Evolutionary conservation across 2,888 invertebrate genomes (phyloP), one percentile per base, ranked within the genome.

Genomic region (Temnothorax unifasciatus): DNA sequence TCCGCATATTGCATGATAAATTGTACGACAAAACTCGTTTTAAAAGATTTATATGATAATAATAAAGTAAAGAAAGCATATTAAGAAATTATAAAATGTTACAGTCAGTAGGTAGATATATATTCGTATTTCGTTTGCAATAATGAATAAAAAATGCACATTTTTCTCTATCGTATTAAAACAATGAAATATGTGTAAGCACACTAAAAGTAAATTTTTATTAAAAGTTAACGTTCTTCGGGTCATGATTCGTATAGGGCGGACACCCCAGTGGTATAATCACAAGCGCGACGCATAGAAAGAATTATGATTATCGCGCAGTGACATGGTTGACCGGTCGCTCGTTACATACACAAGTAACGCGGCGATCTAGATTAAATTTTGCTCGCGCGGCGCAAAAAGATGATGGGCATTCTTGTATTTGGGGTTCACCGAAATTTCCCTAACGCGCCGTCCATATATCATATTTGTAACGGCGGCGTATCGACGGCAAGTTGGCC

Each of bases 401-500:
- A 81, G 71, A 18, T 59, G 79, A 81, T 38, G 79, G 44, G 44
- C 59, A 77, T 54, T 68, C 71, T 38, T 52, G 64, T 64, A 64
- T 76, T 50, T 38, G 38, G 15, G 6, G 1, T 47, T 66, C 29
- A 41, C 29, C 15, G 18, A 79, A 81, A 25, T 50, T 81, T 38
- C 79, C 47, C 34, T 47, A 38, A 71, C 15, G 15, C 59, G 38
- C 79, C 18, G 47, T 71, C 18, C 79, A 81, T 71, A 64, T 8
- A 71, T 71, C 79, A 79, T 71, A 81, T 71, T 57, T 47, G 47
- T 66, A 34, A 76, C 47, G 73, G 54, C 21, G 54, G 57, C 54
- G 25, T 64, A 69, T 81, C 73, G 73, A 47, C 73, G 73, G 79
- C 79, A 81, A 81, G 73, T 81, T 71, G 68, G 54, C 41, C 68